Evolutionary conservation across 2,797 vertebrate species (phyloP), one percentile per base, ranked within the genome.

Genomic region (Myoxocephalus aenaeus): DNA sequence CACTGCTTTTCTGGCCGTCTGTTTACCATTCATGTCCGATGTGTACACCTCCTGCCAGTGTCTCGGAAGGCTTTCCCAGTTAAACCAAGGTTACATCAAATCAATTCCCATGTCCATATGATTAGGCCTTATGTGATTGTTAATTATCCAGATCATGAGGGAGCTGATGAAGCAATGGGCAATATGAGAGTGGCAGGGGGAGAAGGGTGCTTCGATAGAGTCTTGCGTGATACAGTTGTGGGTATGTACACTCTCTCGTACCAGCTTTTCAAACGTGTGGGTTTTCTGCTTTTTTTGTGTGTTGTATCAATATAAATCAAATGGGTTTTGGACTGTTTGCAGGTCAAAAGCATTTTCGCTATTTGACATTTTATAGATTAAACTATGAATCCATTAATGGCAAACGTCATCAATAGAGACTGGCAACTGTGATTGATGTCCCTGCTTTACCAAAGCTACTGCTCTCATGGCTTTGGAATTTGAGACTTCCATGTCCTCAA

Each of bases 81-180:
- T 90, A 89, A 89, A 92, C 85, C 82, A 89, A 91, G 87, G 91
- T 91, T 88, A 90, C 91, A 91, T 92, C 82, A 88, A 92, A 92
- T 92, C 74, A 90, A 61, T 86, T 69, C 70, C 68, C 65, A 81
- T 79, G 87, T 91, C 83, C 72, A 77, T 73, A 73, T 84, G 83
- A 92, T 93, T 91, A 92, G 81, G 61, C 82, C 75, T 86, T 75
- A 83, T 73, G 79, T 84, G 90, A 89, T 85, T 87, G 76, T 82
- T 90, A 86, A 93, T 93, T 91, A 93, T 83, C 79, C 70, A 65
- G 80, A 63, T 75, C 80, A 77, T n/a, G 61, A 66, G 72, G 77
- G 86, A 80, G 57, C 51, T 76, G 77, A 80, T 77, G 64, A 72
- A 82, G 72, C 40, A 27, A 82, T 83, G 65, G 62, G 25, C 48